Conservation (phyloP, 2,113 vertebrate species). For the Telmatochromis sp. region DNA sequence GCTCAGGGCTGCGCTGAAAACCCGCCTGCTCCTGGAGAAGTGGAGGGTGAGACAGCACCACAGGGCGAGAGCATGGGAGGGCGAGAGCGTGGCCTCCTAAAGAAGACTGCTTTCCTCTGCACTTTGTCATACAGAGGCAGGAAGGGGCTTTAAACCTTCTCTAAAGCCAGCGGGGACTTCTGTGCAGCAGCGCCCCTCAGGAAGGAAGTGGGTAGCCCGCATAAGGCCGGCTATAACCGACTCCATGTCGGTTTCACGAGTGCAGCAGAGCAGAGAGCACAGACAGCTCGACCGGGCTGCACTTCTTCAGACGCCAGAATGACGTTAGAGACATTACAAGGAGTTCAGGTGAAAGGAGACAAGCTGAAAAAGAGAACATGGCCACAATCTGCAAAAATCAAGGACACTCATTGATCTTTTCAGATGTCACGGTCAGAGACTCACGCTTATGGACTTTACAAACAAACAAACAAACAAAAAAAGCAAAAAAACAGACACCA, state of each 20-base stretch:
- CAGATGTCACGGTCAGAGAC: background rate
- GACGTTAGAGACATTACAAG: background rate
- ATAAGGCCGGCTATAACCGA: background rate
- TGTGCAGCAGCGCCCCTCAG: background rate
- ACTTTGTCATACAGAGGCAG: background rate
- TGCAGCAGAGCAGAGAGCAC: background rate
- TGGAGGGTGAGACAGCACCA: conserved; percentile 32
- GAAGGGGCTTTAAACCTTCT: background rate
- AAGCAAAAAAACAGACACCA: background rate
- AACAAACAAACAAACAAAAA: background rate
- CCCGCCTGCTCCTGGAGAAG: conserved; percentile 42
- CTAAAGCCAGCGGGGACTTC: background rate
- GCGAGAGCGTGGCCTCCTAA: conserved; percentile 15
- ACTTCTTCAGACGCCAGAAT: background rate
- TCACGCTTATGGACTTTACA: background rate
- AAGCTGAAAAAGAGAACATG: background rate
- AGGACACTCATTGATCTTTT: background rate
- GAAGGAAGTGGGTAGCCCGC: background rate
- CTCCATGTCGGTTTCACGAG: background rate
- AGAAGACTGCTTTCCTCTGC: background rate
- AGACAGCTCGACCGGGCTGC: background rate
- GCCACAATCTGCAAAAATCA: background rate
- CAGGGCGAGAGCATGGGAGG: conserved; percentile 12
- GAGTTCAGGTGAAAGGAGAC: background rate
- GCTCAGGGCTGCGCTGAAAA: background rate